Base-by-base conservation (phyloP, 2,888 invertebrate genomes). In the Drosophila buzzatii region DNA sequence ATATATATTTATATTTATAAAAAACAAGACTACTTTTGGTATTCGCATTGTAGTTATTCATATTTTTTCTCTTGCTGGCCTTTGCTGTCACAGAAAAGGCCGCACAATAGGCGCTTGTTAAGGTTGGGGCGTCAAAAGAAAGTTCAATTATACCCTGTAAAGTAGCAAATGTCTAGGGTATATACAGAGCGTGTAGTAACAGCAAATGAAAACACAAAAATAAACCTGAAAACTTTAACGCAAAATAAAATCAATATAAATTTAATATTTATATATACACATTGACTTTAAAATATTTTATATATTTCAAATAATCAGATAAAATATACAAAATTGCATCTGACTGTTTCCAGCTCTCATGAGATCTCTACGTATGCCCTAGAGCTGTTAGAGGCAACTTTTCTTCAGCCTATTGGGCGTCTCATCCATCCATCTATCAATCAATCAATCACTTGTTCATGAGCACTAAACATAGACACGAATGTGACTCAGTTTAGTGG, bases 11-110 rank as follows among this genome's bases (percentile, higher is more conserved):
- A 18, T 18, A 51, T 51, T 8, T 52, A 8, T 18, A 47, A 45
- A 10, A 66, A 47, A 74, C 59, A 61, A 7, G 1, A 56, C 69
- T 73, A 57, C 59, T 85, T 75, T 53, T 67, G 51, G 61, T 59
- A 60, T 53, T 62, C 61, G 59, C 60, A 77, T 81, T 81, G 65
- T 65, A 49, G 72, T 69, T 72, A 69, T 68, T 73, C 55, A 69
- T 65, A 49, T 44, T 10, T 42, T 51, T 59, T 57, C 37, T 56
- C 44, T 58, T 65, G 71, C 53, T 79, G 80, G 77, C 80, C 80
- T 77, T 72, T 80, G 49, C 61, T 56, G 27, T 62, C 64, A 63
- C 77, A 59, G 55, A 61, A 79, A 80, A 78, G 56, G 72, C 72
- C 72, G 42, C 57, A 66, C 72, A 78, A 76, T 55, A 18, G 41